phyloP scores from a whole-genome alignment of 1,140 invertebrate species.

The Drosophila mojavensis region DNA sequence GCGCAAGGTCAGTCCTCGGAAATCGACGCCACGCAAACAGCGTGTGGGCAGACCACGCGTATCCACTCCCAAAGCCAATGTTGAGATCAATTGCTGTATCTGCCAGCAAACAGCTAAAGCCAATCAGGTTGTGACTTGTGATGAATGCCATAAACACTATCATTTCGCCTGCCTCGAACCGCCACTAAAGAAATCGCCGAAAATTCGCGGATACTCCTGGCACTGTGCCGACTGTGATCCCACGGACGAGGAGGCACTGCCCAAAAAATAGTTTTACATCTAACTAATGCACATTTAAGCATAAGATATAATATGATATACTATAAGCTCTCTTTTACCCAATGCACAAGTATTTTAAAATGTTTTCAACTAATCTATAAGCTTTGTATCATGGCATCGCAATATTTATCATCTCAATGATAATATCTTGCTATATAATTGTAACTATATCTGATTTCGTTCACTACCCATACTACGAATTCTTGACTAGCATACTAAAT shows the following conservation, averaged over 20 bases:
- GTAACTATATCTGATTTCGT: neutral
- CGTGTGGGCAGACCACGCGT: constrained; percentile 57
- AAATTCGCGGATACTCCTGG: constrained; percentile 96
- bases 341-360: constrained; percentile 18
- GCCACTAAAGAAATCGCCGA: constrained; percentile 96
- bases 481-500: constrained; percentile 22
- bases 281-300: constrained; percentile 17
- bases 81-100: constrained; percentile 71
- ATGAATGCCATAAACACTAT: constrained; percentile 95
- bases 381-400: neutral
- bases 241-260: constrained; percentile 85
- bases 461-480: constrained; percentile 7
- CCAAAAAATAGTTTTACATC: constrained; percentile 27
- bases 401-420: neutral
- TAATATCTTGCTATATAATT: constrained; percentile 4
- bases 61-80: constrained; percentile 47
- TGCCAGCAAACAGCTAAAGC: constrained; percentile 66
- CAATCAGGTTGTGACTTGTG: constrained; percentile 88
- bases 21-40: constrained; percentile 64
- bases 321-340: constrained; percentile 7
- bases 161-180: constrained; percentile 97
- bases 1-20: constrained; percentile 65
- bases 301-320: constrained; percentile 18
- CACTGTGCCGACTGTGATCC: constrained; percentile 98
- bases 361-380: neutral